phyloP scores from a whole-genome alignment of 2,888 invertebrate genomes.

The Agelastica alni region DNA sequence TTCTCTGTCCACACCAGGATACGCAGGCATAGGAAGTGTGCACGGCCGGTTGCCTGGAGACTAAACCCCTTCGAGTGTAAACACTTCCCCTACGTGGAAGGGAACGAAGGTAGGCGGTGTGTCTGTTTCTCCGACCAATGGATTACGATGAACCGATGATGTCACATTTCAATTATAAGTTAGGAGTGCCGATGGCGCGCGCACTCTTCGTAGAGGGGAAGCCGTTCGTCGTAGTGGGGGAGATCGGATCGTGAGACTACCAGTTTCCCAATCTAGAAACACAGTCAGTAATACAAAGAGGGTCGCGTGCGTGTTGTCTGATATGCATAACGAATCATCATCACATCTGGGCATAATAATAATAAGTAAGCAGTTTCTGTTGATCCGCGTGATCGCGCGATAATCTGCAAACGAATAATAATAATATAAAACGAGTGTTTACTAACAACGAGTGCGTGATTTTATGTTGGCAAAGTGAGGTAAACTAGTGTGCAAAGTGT shows the following conservation, averaged over 20 bases:
- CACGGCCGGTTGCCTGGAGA: slow-evolving; percentile 58
- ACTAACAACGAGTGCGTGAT: slow-evolving; percentile 16
- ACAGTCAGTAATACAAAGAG: slow-evolving; percentile 67
- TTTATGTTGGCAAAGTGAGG: slow-evolving; percentile 32
- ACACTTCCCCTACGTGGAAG: slow-evolving; percentile 56
- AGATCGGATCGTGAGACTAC: slow-evolving; percentile 34
- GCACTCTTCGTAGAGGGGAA: slow-evolving; percentile 49
- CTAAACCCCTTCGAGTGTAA: slow-evolving; percentile 57
- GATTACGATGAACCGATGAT: slow-evolving; percentile 45
- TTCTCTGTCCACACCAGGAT: slow-evolving; percentile 20
- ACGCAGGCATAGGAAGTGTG: slow-evolving; percentile 41
- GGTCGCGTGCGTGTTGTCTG: slow-evolving; percentile 58
- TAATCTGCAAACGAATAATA: too few relatives aligned
- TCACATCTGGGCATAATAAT: slow-evolving; percentile 58
- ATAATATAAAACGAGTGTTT: slow-evolving; percentile 27
- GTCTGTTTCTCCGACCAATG: slow-evolving; percentile 47
- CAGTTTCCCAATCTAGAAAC: slow-evolving; percentile 47
- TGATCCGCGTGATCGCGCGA: slow-evolving; percentile 37
- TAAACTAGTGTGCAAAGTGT: slow-evolving; percentile 50
- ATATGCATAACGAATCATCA: slow-evolving; percentile 66
- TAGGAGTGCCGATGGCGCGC: slow-evolving; percentile 56
- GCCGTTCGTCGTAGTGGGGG: slow-evolving; percentile 45
- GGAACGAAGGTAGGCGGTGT: slow-evolving; percentile 45
- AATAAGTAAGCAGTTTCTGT: slow-evolving; percentile 30
- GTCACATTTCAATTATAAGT: slow-evolving; percentile 49